phyloP scores from a whole-genome alignment of 2,888 invertebrate species.

The Tetropium fuscum region DNA sequence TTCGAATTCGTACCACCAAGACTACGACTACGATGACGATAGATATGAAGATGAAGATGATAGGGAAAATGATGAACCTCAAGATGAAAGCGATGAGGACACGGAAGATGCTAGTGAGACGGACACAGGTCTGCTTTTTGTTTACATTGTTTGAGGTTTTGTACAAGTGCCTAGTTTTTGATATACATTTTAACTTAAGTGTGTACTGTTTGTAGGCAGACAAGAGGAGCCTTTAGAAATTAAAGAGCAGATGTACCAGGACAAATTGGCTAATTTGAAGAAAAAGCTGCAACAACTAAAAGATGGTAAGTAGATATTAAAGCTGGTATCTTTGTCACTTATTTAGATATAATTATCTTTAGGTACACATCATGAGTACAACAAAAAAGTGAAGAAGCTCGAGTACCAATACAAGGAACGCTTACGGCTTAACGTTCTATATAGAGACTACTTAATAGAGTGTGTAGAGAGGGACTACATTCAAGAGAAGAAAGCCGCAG shows the following conservation, averaged over 20 bases:
- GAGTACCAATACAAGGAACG: slow-evolving; percentile 87
- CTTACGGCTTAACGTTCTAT: slow-evolving; percentile 80
- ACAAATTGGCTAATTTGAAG: slow-evolving; percentile 88
- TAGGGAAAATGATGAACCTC: slow-evolving; percentile 73
- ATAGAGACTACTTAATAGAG: slow-evolving; percentile 84
- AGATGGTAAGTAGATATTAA: slow-evolving; percentile 70
- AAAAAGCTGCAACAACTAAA: slow-evolving; percentile 91
- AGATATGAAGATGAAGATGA: slow-evolving; percentile 80
- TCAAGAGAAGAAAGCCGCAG: slow-evolving; percentile 88
- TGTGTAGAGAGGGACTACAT: slow-evolving; percentile 90
- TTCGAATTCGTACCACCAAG: slow-evolving; percentile 73
- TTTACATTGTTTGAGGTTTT: too few relatives aligned
- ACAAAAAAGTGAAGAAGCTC: slow-evolving; percentile 82
- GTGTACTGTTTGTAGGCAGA: slow-evolving; percentile 61
- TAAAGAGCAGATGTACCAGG: slow-evolving; percentile 92
- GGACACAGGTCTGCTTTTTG: slow-evolving; percentile 74
- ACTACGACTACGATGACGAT: slow-evolving; percentile 81
- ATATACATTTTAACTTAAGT: too few relatives aligned
- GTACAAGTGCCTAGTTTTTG: too few relatives aligned
- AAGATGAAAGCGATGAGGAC: slow-evolving; percentile 76
- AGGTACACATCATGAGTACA: slow-evolving; percentile 83
- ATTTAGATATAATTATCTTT: not conserved
- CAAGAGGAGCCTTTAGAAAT: slow-evolving; percentile 86
- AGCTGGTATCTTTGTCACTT: not conserved
- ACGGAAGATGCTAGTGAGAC: slow-evolving; percentile 98